These are phyloP conservation scores for Cantharis lateralis DNA, from an alignment of 2,888 invertebrate genomes.

Conservation along the genomic window DNA sequence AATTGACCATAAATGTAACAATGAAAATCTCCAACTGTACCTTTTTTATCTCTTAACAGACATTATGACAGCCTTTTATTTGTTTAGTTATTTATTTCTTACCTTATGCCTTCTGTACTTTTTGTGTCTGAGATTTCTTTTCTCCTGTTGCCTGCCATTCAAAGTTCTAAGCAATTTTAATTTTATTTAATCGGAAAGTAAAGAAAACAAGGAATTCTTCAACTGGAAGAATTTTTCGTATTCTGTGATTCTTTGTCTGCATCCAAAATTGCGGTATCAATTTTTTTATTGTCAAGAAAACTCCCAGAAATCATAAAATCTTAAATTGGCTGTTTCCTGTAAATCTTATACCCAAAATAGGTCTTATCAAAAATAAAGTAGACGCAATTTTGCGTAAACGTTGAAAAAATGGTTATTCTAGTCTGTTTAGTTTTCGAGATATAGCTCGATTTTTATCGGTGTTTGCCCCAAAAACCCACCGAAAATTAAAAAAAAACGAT, in stretches of 20 bases:
- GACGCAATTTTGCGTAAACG: too few species aligned
- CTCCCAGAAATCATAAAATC: too few species aligned
- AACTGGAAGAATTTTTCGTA: not conserved
- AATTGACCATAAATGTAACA: not conserved
- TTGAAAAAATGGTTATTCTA: too few species aligned
- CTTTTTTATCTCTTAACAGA: not conserved
- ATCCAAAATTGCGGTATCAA: not conserved
- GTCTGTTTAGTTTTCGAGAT: too few species aligned
- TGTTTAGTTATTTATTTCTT: not conserved
- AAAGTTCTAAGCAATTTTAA: not conserved
- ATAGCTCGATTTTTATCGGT: too few species aligned
- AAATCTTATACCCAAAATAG: too few species aligned
- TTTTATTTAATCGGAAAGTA: not conserved
- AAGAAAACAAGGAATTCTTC: not conserved
- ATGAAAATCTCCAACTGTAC: not conserved
- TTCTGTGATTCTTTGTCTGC: not conserved
- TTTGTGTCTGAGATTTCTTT: not conserved
- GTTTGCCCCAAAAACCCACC: too few species aligned
- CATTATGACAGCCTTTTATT: not conserved
- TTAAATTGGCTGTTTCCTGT: too few species aligned
- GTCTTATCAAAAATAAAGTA: too few species aligned
- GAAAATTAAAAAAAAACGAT: too few species aligned
- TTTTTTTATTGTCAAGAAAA: too few species aligned
- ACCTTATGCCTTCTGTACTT: not conserved
- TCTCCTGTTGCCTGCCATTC: not conserved